These are phyloP conservation scores for Acanthurus lineatus DNA, from an alignment of 2,797 vertebrate species.

Conservation along the genomic window DNA sequence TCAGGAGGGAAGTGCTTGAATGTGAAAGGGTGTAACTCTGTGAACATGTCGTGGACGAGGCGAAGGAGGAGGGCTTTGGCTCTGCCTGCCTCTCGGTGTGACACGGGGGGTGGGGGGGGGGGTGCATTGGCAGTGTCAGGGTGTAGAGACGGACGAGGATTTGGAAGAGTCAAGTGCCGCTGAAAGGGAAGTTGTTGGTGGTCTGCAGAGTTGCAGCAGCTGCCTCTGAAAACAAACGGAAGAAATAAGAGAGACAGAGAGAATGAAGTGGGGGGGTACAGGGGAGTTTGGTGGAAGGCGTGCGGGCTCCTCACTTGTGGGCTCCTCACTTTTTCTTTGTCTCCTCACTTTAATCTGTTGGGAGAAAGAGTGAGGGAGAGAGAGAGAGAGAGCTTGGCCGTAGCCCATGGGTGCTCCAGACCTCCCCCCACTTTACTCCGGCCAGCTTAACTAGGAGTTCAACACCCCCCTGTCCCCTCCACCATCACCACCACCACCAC, in stretches of 20 bases:
- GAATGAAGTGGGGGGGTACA: slow-evolving; percentile 41
- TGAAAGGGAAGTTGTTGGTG: slow-evolving; percentile 89
- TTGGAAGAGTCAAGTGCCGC: slow-evolving; percentile 88
- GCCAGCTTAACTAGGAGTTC: slow-evolving; percentile 84
- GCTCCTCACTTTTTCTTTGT: slow-evolving; percentile 65
- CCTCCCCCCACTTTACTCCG: slow-evolving; percentile 69
- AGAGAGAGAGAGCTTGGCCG: slow-evolving; percentile 65
- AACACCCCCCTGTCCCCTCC: slow-evolving; percentile 52
- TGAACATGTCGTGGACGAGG: slow-evolving; percentile 60
- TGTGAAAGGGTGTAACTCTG: slow-evolving; percentile 73
- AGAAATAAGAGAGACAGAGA: slow-evolving; percentile 82
- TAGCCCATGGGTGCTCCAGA: slow-evolving; percentile 59
- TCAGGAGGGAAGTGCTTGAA: slow-evolving; percentile 61
- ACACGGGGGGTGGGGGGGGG: slow-evolving; percentile 51
- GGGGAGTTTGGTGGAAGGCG: slow-evolving; percentile 67
- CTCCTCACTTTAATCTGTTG: slow-evolving; percentile 69
- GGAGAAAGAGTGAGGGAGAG: slow-evolving; percentile 63
- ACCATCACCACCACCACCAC: slow-evolving; percentile 42
- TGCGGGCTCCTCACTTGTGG: slow-evolving; percentile 68
- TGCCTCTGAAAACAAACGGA: slow-evolving; percentile 86
- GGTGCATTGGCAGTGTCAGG: slow-evolving; percentile 83
- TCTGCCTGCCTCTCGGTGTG: slow-evolving; percentile 55
- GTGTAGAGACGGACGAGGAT: slow-evolving; percentile 85
- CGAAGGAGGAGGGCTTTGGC: slow-evolving; percentile 69
- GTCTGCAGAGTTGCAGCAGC: slow-evolving; percentile 84